Conservation (phyloP, 2,797 vertebrate species). For the Cyprinodon diabolis region DNA sequence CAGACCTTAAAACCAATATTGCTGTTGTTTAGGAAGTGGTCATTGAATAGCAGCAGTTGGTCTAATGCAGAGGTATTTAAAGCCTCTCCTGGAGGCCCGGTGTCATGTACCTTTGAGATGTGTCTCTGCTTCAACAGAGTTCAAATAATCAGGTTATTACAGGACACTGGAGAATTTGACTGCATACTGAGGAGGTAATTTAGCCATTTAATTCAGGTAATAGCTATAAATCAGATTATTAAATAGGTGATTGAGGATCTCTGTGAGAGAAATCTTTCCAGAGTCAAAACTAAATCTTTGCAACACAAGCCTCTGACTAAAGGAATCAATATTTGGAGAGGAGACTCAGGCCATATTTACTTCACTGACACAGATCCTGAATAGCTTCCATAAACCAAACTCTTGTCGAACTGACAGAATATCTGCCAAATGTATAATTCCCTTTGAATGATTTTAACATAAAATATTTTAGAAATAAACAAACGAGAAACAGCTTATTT, state of each 20-base stretch:
- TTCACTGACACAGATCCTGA: conserved; percentile 44
- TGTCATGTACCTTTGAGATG: no score
- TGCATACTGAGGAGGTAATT: no score
- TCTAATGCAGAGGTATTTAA: not conserved
- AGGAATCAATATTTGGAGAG: conserved; percentile 54
- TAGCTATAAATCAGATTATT: not conserved
- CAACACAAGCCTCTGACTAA: conserved; percentile 36
- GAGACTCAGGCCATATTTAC: conserved; percentile 51
- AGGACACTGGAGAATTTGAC: no score
- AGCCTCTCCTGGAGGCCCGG: no score
- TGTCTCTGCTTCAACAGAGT: no score
- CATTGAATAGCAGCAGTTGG: not conserved
- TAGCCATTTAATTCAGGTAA: not conserved
- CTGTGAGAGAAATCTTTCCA: conserved; percentile 20
- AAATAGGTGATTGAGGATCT: not conserved
- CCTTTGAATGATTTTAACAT: conserved; percentile 24
- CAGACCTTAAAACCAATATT: not conserved
- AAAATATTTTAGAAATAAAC: conserved; percentile 3
- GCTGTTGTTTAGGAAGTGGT: not conserved
- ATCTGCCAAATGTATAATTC: conserved; percentile 15
- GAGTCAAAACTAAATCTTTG: conserved; percentile 21
- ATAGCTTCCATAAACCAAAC: conserved; percentile 34
- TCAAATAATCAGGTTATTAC: no score
- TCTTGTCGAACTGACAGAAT: conserved; percentile 18
- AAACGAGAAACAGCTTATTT: not conserved